Conservation (phyloP, 2,888 invertebrate species). For the Eupithecia vulgata region DNA sequence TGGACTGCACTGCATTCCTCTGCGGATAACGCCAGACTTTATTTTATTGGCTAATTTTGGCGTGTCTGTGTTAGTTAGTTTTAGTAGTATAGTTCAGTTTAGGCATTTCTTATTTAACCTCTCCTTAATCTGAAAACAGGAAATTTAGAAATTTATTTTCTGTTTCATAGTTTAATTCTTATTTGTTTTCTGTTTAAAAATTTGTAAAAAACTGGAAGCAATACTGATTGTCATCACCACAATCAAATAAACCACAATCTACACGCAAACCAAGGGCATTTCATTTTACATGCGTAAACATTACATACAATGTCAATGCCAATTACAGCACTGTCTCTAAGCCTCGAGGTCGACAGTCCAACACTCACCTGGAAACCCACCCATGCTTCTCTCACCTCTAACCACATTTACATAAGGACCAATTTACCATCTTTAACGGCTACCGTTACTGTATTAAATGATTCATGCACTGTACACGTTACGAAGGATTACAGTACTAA, state of each 20-base stretch:
- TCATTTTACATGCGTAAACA: constrained; percentile 42
- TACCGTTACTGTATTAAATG: constrained; percentile 20
- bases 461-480: constrained; percentile 44
- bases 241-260: background rate
- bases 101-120: background rate
- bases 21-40: background rate
- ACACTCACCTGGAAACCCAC: background rate
- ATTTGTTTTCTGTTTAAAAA: background rate
- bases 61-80: too few species aligned
- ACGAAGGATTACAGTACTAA: constrained; percentile 36
- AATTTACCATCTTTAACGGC: constrained; percentile 13
- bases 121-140: background rate
- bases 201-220: background rate
- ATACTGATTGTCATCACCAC: background rate
- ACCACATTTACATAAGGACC: background rate
- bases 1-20: constrained; percentile 9
- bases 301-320: constrained; percentile 64
- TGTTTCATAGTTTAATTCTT: background rate
- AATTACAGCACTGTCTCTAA: constrained; percentile 57
- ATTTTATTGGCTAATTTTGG: too few species aligned
- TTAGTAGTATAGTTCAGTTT: too few species aligned
- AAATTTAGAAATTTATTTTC: background rate
- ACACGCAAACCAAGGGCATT: background rate
- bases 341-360: constrained; percentile 50
- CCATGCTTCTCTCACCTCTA: constrained; percentile 41